Percentiles rank a stretch among this genome's conserved stretches.
phyloP scores from a whole-genome alignment of 2,113 vertebrate genomes.

The Myodes glareolus region DNA sequence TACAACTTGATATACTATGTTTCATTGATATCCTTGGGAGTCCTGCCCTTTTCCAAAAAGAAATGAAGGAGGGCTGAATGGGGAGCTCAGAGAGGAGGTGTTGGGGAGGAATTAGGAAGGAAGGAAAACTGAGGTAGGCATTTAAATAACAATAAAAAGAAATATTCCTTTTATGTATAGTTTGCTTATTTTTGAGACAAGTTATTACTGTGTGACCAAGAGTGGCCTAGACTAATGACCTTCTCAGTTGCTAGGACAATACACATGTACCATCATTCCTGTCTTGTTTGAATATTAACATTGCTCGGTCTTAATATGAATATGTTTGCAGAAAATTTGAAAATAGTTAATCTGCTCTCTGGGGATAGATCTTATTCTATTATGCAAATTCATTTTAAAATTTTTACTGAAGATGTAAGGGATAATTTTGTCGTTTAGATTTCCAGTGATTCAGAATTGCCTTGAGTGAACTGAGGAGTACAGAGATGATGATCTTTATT shows the following conservation, averaged over 20 bases:
- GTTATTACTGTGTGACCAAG: not conserved
- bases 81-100: not conserved
- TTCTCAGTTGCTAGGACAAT: not conserved
- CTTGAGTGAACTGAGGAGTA: not conserved
- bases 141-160: not conserved
- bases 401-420: constrained; percentile 37
- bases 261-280: not conserved
- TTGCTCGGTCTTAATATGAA: not conserved
- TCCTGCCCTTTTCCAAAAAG: not conserved
- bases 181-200: not conserved
- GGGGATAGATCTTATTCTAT: not conserved
- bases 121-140: not conserved
- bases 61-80: not conserved
- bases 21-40: not conserved
- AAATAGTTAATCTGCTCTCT: not conserved
- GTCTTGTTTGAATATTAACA: not conserved
- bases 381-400: not conserved
- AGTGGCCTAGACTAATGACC: not conserved
- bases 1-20: not conserved
- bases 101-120: not conserved
- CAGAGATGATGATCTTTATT: not conserved
- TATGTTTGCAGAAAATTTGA: not conserved
- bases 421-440: not conserved
- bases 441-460: not conserved
- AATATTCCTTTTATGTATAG: not conserved